Conservation (phyloP, 2,113 vertebrate genomes). For the Meleagris gallopavo region DNA sequence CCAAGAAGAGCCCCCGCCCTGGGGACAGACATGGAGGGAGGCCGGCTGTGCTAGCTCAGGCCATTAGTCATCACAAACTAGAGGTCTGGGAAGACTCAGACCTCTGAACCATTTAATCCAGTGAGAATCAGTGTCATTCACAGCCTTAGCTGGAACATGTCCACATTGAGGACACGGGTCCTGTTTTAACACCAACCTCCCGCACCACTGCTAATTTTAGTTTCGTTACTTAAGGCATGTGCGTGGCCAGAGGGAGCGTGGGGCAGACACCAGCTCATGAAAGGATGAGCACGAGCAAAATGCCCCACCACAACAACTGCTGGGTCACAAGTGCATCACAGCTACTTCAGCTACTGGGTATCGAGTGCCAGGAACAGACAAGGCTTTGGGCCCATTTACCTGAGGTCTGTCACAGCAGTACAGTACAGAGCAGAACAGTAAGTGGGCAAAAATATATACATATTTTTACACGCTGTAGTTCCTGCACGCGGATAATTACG, state of each 20-base stretch:
- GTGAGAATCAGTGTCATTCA: neutral
- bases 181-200: slow-evolving; percentile 10
- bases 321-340: neutral
- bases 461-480: neutral
- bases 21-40: fast-evolving
- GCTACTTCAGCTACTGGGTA: neutral
- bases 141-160: neutral
- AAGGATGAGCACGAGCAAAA: neutral
- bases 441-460: neutral
- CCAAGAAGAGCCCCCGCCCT: neutral
- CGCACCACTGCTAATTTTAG: slow-evolving; percentile 49
- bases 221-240: slow-evolving; percentile 20
- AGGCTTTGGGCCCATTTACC: neutral
- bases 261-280: neutral
- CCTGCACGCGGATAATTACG: neutral
- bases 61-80: neutral
- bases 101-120: slow-evolving; percentile 17
- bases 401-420: neutral
- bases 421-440: too few relatives aligned
- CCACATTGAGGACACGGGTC: neutral
- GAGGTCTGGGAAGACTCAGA: neutral
- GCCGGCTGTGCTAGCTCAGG: neutral
- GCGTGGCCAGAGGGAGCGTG: neutral
- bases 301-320: neutral
- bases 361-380: neutral